phyloP scores from a whole-genome alignment of 2,797 vertebrate genomes.

The Takifugu rubripes region DNA sequence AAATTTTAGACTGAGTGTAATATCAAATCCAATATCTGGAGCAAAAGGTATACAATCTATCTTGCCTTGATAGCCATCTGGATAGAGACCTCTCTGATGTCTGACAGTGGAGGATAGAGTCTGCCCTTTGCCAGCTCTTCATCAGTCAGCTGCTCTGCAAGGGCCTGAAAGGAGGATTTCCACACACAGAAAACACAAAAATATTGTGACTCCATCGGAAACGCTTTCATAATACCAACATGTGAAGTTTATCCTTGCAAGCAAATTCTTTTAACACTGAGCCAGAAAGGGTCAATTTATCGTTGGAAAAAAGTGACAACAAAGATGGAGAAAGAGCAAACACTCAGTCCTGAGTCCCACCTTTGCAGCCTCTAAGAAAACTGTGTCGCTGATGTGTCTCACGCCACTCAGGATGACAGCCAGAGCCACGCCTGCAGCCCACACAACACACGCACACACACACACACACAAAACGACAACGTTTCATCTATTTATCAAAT shows the following conservation, averaged over 20 bases:
- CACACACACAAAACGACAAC: background rate
- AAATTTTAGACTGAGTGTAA: background rate
- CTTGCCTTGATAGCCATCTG: constrained; percentile 90
- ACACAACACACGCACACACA: background rate
- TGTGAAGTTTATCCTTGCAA: background rate
- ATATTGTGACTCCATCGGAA: background rate
- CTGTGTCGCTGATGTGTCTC: constrained; percentile 90
- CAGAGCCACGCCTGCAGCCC: constrained; percentile 86
- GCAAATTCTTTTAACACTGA: constrained; percentile 1
- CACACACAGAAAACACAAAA: background rate
- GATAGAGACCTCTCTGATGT: constrained; percentile 93
- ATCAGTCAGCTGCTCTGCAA: constrained; percentile 85
- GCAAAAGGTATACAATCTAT: no score
- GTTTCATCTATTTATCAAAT: background rate
- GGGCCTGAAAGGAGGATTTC: constrained; percentile 67
- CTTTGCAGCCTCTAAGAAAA: constrained; percentile 97
- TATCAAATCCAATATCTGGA: background rate
- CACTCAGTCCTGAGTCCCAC: constrained; percentile 64
- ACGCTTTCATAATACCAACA: background rate
- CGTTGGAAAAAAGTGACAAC: constrained; percentile 7
- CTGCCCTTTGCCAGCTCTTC: constrained; percentile 86
- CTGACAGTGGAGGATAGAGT: constrained; percentile 90
- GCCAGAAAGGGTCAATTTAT: constrained; percentile 3
- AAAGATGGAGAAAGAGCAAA: constrained; percentile 26
- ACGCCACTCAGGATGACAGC: constrained; percentile 93